Conservation (phyloP, 2,113 vertebrate species). For the Poeciliopsis prolifica region DNA sequence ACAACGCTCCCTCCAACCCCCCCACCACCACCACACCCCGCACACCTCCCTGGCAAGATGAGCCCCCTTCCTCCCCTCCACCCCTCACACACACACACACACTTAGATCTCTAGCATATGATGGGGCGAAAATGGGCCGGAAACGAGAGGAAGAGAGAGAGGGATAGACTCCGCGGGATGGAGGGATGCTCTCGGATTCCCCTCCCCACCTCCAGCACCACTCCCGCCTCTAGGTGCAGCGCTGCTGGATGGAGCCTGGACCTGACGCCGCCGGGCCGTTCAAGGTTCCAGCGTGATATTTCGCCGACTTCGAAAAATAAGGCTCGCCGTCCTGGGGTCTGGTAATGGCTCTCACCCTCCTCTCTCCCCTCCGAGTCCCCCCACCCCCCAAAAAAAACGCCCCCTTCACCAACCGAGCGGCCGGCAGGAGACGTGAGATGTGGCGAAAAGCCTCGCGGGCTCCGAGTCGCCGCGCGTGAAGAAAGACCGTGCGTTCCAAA, state of each 20-base stretch:
- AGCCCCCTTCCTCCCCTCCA: slow-evolving; percentile 14
- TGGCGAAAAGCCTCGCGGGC: slow-evolving; percentile 9
- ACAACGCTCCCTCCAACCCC: slow-evolving; percentile 40
- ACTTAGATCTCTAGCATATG: slow-evolving; percentile 49
- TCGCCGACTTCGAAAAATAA: neutral
- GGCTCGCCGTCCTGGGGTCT: slow-evolving; percentile 7
- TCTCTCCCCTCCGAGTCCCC: no score
- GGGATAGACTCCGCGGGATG: slow-evolving; percentile 33
- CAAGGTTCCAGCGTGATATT: slow-evolving; percentile 20
- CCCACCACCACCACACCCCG: slow-evolving; percentile 18
- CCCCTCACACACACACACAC: slow-evolving; percentile 32
- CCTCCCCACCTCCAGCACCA: slow-evolving; percentile 3
- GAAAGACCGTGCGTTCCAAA: slow-evolving; percentile 26
- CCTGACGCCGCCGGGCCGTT: slow-evolving; percentile 8
- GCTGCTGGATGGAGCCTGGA: slow-evolving; percentile 15
- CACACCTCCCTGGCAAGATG: slow-evolving; percentile 4
- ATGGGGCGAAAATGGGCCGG: slow-evolving; percentile 42
- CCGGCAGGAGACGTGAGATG: slow-evolving; percentile 10
- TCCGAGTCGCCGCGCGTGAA: slow-evolving; percentile 25
- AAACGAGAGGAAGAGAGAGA: slow-evolving; percentile 42
- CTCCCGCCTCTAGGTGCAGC: slow-evolving; percentile 24
- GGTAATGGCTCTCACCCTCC: neutral
- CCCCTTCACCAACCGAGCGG: neutral
- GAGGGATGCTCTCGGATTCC: slow-evolving; percentile 64
- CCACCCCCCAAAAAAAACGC: neutral